Conservation (phyloP, 2,113 vertebrate species). For the Chitala chitala region DNA sequence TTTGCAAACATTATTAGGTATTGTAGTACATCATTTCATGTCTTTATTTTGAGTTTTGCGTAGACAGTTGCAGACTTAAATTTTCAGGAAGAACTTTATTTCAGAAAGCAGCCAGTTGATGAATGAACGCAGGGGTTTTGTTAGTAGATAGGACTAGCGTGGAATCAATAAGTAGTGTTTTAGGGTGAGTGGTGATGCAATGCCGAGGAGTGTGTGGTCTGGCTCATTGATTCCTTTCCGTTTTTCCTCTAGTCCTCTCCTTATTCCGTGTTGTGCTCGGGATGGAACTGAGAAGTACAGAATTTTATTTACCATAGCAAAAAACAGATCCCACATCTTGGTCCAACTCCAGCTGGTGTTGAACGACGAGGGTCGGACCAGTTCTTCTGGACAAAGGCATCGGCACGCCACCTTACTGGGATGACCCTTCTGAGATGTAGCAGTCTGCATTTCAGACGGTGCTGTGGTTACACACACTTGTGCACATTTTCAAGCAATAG, state of each 20-base stretch:
- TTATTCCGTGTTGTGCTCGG: constrained; percentile 60
- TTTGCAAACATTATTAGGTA: no score
- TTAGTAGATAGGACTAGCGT: not conserved
- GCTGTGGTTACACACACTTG: no score
- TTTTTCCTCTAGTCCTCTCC: constrained; percentile 42
- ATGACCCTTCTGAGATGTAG: no score
- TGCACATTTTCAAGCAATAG: no score
- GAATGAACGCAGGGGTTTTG: not conserved
- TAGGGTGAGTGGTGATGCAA: not conserved
- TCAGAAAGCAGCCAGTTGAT: not conserved
- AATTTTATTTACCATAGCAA: constrained; percentile 69
- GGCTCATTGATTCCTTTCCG: not conserved
- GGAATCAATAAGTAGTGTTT: not conserved
- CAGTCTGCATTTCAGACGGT: no score
- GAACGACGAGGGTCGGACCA: constrained; percentile 63
- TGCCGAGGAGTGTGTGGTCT: not conserved
- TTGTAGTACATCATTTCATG: no score
- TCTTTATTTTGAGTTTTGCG: no score
- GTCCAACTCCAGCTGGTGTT: constrained; percentile 64
- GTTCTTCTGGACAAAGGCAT: not conserved
- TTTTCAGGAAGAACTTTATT: not conserved
- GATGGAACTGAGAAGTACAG: constrained; percentile 53
- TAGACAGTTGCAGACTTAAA: no score
- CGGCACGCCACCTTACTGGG: no score
- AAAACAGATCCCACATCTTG: constrained; percentile 64